Base-by-base conservation (phyloP, 2,113 vertebrate species). In the Tragelaphus strepsiceros region DNA sequence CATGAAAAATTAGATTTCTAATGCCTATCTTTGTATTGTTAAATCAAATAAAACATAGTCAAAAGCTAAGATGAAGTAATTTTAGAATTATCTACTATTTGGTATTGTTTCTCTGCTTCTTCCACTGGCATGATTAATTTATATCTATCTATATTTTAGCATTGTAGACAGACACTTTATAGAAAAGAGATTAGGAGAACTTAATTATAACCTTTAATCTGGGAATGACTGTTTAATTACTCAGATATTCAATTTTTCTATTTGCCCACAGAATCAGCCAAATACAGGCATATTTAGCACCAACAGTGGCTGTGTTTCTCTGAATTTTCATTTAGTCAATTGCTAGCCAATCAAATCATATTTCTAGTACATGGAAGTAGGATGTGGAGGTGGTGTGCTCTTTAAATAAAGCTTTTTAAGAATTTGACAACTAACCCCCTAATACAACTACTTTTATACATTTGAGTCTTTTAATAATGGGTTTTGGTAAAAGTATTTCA, bases 271-370 rank as follows among this genome's bases (percentile, higher is more conserved):
- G 80, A 95, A 89, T 56, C 13, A 96, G 71, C 12, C 21, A 95
- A 86, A 97, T 74, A 32, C 5, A 94, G 43, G 26, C 11, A 35
- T 96, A 43, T 85, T 96, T 88, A 95, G 32, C 7, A 94, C 56
- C 97, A 51, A 46, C 28, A 97, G 80, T 93, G 61, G n/a, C 24
- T 84, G 1, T 92, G 28, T 59, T 93, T 94, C 67, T 58, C 62
- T 32, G 28, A 96, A 91, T 87, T 97, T 93, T 64, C 14, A 87
- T 97, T 92, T 97, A 91, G 96, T 94, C 62, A 89, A 43, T 61
- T 95, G 39, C 82, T 95, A 83, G 81, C 28, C 74, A 92, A 89
- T 95, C 82, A 91, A 92, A 80, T 97, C 15, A 91, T 97, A 95
- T 87, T 97, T 95, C 90, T 89, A 95, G 28, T 82, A 85, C 28